A percentile compares a stretch with the other conserved stretches of the same genome.
Conservation (phyloP, 53 echinoderm and acorn worm genomes). For the Zoroaster sp. region DNA sequence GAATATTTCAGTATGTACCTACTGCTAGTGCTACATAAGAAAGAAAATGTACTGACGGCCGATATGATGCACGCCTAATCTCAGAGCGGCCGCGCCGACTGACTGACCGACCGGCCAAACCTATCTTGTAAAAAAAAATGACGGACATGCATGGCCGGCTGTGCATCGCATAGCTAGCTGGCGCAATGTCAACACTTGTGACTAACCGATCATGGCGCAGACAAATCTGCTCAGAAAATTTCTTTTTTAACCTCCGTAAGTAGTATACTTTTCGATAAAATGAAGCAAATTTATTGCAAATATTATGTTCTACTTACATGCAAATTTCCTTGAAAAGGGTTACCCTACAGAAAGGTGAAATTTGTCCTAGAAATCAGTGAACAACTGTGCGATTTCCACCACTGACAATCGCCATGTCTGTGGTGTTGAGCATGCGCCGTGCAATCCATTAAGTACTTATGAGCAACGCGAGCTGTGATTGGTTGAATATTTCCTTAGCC, state of each 20-base stretch:
- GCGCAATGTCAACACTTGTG: neutral
- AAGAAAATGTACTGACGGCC: too few species aligned
- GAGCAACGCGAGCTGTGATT: conserved; percentile 57
- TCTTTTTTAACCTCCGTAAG: neutral
- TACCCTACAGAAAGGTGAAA: neutral
- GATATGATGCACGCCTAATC: too few species aligned
- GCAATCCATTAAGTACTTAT: conserved; percentile 44
- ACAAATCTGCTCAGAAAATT: neutral
- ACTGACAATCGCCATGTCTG: conserved; percentile 76
- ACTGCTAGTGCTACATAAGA: too few species aligned
- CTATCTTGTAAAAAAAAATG: too few species aligned
- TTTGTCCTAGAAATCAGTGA: neutral
- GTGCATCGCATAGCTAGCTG: too few species aligned
- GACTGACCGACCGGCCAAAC: too few species aligned
- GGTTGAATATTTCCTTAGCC: conserved; percentile 37
- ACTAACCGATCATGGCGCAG: conserved; percentile 42
- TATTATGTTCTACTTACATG: conserved; percentile 18
- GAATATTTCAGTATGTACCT: too few species aligned
- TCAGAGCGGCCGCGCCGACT: too few species aligned
- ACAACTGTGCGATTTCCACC: conserved; percentile 13
- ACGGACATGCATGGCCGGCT: too few species aligned
- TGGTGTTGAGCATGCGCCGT: conserved; percentile 41
- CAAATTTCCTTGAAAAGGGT: neutral
- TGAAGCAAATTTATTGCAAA: neutral
- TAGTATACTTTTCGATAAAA: neutral